Conservation (phyloP, 2,113 vertebrate genomes). For the Pyrgilauda ruficollis region DNA sequence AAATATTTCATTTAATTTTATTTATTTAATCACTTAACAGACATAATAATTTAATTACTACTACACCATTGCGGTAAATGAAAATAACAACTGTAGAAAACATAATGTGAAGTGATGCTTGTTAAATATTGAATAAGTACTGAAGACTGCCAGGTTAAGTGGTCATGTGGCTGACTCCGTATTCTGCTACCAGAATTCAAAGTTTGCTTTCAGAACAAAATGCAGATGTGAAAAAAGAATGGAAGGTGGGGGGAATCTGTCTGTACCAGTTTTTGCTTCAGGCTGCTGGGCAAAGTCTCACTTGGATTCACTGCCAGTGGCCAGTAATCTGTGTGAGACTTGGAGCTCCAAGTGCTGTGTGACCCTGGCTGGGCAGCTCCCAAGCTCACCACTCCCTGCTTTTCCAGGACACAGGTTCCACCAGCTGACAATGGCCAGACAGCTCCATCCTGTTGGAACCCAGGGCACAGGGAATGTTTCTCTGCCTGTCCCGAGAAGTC, state of each 20-base stretch:
- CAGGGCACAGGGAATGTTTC: too few species aligned
- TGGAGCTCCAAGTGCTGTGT: not conserved
- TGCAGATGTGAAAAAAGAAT: not conserved
- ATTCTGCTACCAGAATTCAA: not conserved
- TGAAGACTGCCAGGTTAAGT: not conserved
- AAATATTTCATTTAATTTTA: not conserved
- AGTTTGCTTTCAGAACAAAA: not conserved
- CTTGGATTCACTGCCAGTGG: not conserved
- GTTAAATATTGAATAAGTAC: not conserved
- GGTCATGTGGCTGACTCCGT: not conserved
- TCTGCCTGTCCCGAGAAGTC: not conserved
- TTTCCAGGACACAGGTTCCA: not conserved
- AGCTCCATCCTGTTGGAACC: not conserved
- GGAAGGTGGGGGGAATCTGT: too few species aligned
- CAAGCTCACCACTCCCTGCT: not conserved
- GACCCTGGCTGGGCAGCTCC: not conserved
- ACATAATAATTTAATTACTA: not conserved
- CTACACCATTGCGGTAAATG: not conserved
- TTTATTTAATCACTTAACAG: not conserved
- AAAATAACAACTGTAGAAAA: not conserved
- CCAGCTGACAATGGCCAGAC: not conserved
- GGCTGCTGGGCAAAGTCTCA: not conserved
- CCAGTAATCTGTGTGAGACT: not conserved
- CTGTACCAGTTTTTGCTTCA: not conserved
- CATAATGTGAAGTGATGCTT: not conserved